Evolutionary conservation across 2,888 invertebrate genomes (phyloP).

Genomic region (Aricia artaxerxes): DNA sequence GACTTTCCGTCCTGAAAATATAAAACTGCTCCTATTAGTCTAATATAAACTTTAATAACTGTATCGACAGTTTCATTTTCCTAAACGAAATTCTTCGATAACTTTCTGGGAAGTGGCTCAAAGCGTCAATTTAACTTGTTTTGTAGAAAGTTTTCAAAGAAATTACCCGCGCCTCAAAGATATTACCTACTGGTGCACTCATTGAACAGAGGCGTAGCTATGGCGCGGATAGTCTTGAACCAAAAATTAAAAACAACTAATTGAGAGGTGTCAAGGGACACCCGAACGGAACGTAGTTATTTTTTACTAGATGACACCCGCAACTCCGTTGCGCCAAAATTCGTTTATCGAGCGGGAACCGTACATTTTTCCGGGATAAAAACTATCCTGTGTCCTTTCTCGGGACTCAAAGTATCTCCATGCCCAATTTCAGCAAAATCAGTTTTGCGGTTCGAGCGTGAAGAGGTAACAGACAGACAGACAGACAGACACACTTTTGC

Average conservation of each 20-base stretch:
- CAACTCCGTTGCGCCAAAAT: no score
- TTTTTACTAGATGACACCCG: no score
- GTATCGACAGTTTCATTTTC: not conserved
- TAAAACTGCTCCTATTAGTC: not conserved
- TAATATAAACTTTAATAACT: not conserved
- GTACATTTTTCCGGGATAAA: no score
- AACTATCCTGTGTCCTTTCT: no score
- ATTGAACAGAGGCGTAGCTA: not conserved
- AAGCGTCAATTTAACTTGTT: constrained; percentile 19
- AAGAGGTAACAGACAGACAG: no score
- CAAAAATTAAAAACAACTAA: not conserved
- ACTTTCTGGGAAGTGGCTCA: constrained; percentile 1
- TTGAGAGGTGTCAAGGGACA: no score
- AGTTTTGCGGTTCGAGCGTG: no score
- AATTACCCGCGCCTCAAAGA: not conserved
- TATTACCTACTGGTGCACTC: not conserved
- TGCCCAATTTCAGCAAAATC: no score
- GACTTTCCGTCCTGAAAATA: not conserved
- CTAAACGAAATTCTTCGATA: not conserved
- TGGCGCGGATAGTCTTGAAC: not conserved
- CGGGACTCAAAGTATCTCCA: no score
- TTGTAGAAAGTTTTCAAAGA: constrained; percentile 15
- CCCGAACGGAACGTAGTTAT: no score
- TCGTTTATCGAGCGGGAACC: no score
- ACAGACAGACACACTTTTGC: no score